Evolutionary conservation across 92 coral and sea anemone genomes (phyloP).

Genomic region (Micromussa lordhowensis): DNA sequence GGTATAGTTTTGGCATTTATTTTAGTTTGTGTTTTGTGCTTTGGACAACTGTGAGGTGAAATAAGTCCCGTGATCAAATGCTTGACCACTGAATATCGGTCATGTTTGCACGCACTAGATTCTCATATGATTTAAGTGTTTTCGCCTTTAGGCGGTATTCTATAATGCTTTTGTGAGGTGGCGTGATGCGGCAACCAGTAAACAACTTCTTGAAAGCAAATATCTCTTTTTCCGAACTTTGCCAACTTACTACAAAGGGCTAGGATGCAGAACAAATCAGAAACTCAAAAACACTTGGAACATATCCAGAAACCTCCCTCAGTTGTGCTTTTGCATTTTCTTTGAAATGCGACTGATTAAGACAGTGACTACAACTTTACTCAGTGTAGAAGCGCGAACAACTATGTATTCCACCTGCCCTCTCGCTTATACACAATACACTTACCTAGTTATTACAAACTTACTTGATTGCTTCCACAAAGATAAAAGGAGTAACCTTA

Average conservation of each 20-base stretch:
- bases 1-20: not conserved
- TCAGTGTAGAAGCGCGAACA: not conserved
- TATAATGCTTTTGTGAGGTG: not conserved
- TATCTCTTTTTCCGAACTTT: not conserved
- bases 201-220: not conserved
- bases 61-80: not conserved
- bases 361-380: not conserved
- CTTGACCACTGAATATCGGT: not conserved
- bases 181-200: not conserved
- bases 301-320: not conserved
- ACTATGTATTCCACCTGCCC: no score
- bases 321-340: not conserved
- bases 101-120: not conserved
- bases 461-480: not conserved
- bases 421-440: not conserved
- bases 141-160: slow-evolving; percentile 3
- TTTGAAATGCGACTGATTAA: not conserved
- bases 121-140: not conserved
- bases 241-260: slow-evolving; percentile 7
- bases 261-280: not conserved
- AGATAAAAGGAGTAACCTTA: not conserved
- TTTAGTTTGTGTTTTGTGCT: not conserved
- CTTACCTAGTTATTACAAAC: not conserved
- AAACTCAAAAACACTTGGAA: not conserved
- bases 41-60: not conserved